Base-by-base conservation (phyloP, 2,797 vertebrate species). In the Anguilla obscura region DNA sequence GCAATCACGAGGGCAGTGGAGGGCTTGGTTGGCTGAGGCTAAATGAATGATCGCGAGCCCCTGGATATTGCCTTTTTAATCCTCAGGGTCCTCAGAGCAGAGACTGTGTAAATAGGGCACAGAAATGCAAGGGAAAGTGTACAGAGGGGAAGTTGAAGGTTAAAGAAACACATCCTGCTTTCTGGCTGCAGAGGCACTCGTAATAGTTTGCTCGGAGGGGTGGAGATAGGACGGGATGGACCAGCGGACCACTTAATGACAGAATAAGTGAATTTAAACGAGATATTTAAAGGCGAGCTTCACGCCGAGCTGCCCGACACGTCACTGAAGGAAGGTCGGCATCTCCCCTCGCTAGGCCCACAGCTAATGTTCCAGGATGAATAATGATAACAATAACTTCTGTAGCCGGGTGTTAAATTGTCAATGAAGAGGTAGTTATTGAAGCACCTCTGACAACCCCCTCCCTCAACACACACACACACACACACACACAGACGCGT, bases 21-120 rank as follows among this genome's bases (percentile, higher is more conserved):
- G 54, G 21, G 56, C 86, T 93, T 90, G 90, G 92, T 91, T 93
- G 93, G 93, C 91, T 84, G 87, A 76, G 93, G 94, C 7, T 92
- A 94, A 94, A 94, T 95, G 92, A 93, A 92, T 92, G 93, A 91
- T 89, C 90, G 88, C 89, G 89, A 93, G 89, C 91, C 91, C 86
- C 0, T 27, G 91, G 91, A 93, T 92, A 92, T 92, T 93, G 91
- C 92, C 93, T 93, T 89, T 76, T 85, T 94, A 94, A 93, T 94
- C 93, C 94, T 58, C 40, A 92, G 91, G 90, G 91, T 92, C 93
- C 92, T 91, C 90, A 90, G 84, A 30, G 48, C 89, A 91, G 86
- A 89, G 89, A 92, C 90, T 87, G 91, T 86, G 92, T 93, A 94
- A 93, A 94, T 89, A 91, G 91, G 92, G 87, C 90, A 90, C 90